Conservation (phyloP, 2,888 invertebrate genomes). For the Drosophila testacea region DNA sequence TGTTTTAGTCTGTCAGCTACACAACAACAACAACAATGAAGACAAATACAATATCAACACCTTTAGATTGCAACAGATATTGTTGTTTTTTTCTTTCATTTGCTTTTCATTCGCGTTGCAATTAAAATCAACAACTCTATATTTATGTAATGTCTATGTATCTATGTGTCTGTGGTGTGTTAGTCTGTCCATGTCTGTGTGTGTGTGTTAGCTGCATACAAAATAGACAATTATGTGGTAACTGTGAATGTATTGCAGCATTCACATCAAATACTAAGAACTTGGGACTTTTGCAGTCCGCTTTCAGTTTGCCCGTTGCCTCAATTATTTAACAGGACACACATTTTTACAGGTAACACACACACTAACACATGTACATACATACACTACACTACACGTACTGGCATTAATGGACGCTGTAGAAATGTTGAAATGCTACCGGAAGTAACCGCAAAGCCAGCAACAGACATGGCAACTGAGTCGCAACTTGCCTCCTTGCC, state of each 20-base stretch:
- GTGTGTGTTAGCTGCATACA: conserved; percentile 18
- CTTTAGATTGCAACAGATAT: conserved; percentile 15
- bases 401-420: conserved; percentile 60
- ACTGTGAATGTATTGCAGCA: conserved; percentile 30
- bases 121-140: conserved; percentile 54
- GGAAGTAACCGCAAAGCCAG: conserved; percentile 42
- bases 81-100: conserved; percentile 15
- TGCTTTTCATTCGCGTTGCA: conserved; percentile 29
- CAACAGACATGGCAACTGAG: conserved; percentile 26
- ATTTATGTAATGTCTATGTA: not conserved
- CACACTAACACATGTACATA: conserved; percentile 24
- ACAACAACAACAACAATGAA: not conserved
- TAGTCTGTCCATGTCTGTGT: not conserved
- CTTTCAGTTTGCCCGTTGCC: conserved; percentile 29
- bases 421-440: conserved; percentile 52
- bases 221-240: conserved; percentile 65
- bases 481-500: conserved; percentile 29
- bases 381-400: not conserved
- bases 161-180: not conserved
- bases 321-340: conserved; percentile 67
- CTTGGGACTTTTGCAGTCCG: conserved; percentile 17
- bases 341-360: conserved; percentile 37
- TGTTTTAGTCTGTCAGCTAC: conserved; percentile 4
- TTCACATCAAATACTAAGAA: conserved; percentile 24
- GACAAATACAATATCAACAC: conserved; percentile 26